phyloP scores from a whole-genome alignment of 92 coral and sea anemone genomes.

The Chrysogorgia sp. region DNA sequence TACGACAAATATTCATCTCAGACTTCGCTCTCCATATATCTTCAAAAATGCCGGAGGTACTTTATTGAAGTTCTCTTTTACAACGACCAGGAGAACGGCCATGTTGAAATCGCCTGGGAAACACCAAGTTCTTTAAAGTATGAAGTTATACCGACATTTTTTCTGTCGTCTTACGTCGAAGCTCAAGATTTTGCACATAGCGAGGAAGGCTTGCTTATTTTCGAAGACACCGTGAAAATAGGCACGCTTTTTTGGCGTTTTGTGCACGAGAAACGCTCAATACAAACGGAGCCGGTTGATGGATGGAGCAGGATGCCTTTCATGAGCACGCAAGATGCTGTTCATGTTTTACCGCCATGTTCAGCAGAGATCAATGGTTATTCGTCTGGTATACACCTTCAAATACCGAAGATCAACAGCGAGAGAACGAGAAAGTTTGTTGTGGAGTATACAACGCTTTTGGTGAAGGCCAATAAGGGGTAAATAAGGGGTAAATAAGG shows the following conservation, averaged over 20 bases:
- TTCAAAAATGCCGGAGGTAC: constrained; percentile 21
- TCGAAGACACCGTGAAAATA: constrained; percentile 20
- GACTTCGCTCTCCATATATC: constrained; percentile 2
- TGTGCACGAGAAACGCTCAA: constrained; percentile 3
- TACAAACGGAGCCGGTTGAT: constrained; percentile 4
- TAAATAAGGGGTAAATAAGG: neutral
- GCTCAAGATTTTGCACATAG: constrained; percentile 18
- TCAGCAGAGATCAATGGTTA: neutral
- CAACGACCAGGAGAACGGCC: constrained; percentile 2
- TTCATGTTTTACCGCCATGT: neutral
- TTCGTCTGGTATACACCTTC: neutral
- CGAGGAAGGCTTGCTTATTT: constrained; percentile 2
- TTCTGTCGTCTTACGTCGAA: constrained; percentile 2
- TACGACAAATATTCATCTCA: neutral
- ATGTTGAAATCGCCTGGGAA: constrained; percentile 31
- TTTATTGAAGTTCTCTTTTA: constrained; percentile 19
- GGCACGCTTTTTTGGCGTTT: constrained; percentile 9
- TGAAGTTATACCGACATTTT: neutral
- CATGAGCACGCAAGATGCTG: constrained; percentile 20
- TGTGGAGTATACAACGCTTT: neutral
- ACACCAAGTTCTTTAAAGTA: constrained; percentile 18
- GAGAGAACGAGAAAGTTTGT: neutral
- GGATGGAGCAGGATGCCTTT: constrained; percentile 20
- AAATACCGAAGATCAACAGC: neutral
- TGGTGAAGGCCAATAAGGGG: constrained; percentile 24